Base-by-base conservation (phyloP, 2,113 vertebrate species). In the Oenanthe melanoleuca region DNA sequence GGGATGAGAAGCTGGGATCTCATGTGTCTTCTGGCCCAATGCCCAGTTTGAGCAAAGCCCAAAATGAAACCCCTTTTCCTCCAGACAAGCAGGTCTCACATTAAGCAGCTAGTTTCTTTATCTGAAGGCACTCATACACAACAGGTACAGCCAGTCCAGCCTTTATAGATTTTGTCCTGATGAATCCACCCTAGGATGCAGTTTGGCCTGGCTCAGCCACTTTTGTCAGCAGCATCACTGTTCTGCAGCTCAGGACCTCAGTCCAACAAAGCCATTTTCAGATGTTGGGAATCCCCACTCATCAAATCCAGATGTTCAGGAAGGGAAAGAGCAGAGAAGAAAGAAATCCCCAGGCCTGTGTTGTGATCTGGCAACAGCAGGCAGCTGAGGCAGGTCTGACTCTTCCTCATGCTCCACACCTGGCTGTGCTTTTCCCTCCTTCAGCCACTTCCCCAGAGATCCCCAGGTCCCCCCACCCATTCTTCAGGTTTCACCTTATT, bases 401-500 rank as follows among this genome's bases (percentile, higher is more conserved):
- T 67, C 40, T 45, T 55, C 38, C 56, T 75, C 23, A 10, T 20
- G 5, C 3, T 81, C 37, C n/a, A 38, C 29, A 18, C 25, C 45
- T 24, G 6, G 1, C 11, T 66, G 22, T 53, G 55, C 33, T 70
- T 88, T 59, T 74, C 21, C 9, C 16, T 88, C 31, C 37, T 85
- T 63, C 69, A 69, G 64, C 18, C 56, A 66, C 56, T 72, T 78
- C 0, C 3, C 20, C 28, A 83, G 40, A 71, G n/a, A 25, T 91
- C 38, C 47, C 67, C 37, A 69, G 40, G 31, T 49, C 34, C 60
- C 53, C 29, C 13, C 2, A 3, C 22, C 50, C 50, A 63, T 84
- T 88, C 67, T 86, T 88, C 34, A 80, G 80, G 52, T 31, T 79
- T 44, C 86, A 56, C 52, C 44, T 88, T 72, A 75, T 96, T 97